Conservation (phyloP, 2,888 invertebrate genomes). For the Smittia sp. region DNA sequence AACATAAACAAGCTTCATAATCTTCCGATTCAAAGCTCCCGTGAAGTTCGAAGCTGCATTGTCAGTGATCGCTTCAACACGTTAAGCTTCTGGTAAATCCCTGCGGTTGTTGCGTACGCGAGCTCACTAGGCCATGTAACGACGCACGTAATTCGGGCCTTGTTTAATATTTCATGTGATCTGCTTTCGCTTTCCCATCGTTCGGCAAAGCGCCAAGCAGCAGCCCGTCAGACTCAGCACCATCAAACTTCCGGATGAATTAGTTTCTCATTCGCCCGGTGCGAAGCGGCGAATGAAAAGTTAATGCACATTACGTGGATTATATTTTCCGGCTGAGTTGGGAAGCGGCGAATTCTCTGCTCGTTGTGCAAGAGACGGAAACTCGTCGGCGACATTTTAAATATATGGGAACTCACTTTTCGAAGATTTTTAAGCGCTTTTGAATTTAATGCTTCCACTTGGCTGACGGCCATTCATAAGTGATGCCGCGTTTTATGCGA, state of each 20-base stretch:
- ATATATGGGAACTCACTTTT: no score
- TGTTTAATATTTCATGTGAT: constrained; percentile 38
- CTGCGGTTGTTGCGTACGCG: neutral
- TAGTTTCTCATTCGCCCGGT: neutral
- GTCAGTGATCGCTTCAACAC: neutral
- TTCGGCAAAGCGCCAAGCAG: neutral
- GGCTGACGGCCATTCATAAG: no score
- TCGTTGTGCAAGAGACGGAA: neutral
- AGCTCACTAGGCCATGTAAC: neutral
- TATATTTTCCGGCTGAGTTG: constrained; percentile 24
- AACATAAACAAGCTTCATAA: no score
- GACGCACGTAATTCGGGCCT: constrained; percentile 23
- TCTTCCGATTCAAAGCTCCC: no score
- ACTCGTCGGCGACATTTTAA: neutral
- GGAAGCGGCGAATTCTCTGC: neutral
- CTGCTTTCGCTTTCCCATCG: neutral
- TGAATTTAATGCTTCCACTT: no score
- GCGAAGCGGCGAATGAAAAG: constrained; percentile 27
- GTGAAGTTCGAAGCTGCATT: no score
- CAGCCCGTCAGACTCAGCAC: neutral
- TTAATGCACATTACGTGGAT: constrained; percentile 41
- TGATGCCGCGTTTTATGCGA: no score
- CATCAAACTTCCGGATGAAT: constrained; percentile 12
- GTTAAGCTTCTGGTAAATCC: neutral
- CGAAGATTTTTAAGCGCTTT: no score